Evolutionary conservation across 1,140 invertebrate species (phyloP).

Genomic region (Cotesia vestalis): DNA sequence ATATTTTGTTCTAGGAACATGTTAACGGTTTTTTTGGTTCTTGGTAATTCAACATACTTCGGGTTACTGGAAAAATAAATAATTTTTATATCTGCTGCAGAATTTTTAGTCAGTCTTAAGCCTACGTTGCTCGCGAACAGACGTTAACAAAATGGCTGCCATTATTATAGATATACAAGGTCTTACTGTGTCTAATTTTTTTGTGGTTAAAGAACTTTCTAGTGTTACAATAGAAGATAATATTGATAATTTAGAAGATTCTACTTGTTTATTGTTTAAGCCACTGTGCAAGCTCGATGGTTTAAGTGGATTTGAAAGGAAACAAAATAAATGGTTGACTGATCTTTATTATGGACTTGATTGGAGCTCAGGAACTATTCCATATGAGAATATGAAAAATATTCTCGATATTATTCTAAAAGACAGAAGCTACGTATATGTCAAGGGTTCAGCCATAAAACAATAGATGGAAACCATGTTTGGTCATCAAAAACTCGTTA

Average conservation of each 20-base stretch:
- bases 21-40: too few relatives aligned
- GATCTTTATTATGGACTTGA: slow-evolving; percentile 33
- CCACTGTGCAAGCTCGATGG: slow-evolving; percentile 22
- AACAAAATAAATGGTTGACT: slow-evolving; percentile 30
- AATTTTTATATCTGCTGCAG: too few relatives aligned
- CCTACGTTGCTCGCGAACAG: too few relatives aligned
- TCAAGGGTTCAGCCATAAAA: slow-evolving; percentile 36
- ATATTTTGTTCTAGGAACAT: too few relatives aligned
- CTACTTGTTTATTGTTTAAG: slow-evolving; percentile 23
- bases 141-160: too few relatives aligned
- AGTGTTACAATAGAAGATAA: background rate
- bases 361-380: slow-evolving; percentile 29
- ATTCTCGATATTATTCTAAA: slow-evolving; percentile 13
- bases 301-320: slow-evolving; percentile 18
- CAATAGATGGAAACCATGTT: slow-evolving; percentile 23
- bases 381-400: slow-evolving; percentile 22
- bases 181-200: slow-evolving; percentile 12
- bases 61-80: too few relatives aligned
- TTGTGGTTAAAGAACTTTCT: slow-evolving; percentile 29
- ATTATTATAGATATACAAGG: background rate
- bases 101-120: too few relatives aligned
- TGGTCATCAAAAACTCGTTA: slow-evolving; percentile 1
- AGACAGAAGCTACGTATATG: slow-evolving; percentile 24
- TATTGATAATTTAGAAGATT: background rate
- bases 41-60: too few relatives aligned